Evolutionary conservation across 1,140 invertebrate species (phyloP).

Genomic region (Augochlora pura): DNA sequence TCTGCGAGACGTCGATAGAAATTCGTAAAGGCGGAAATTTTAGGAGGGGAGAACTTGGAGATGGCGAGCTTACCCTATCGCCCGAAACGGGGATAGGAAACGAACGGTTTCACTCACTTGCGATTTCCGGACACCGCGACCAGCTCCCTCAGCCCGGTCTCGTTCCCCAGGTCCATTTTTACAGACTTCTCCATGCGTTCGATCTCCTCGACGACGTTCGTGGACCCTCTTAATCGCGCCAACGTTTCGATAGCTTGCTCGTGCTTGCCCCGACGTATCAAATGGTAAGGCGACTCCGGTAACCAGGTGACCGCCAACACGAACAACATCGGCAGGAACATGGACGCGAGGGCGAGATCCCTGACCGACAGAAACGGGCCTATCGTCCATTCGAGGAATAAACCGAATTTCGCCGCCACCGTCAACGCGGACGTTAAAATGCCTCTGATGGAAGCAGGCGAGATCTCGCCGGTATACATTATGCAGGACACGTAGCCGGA

Average conservation of each 20-base stretch:
- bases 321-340: conserved; percentile 81
- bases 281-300: conserved; percentile 88
- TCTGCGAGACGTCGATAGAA: conserved; percentile 18
- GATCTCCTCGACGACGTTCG: conserved; percentile 82
- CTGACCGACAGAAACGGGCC: conserved; percentile 82
- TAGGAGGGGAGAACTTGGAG: too few species aligned
- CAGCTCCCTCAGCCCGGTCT: conserved; percentile 81
- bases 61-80: background rate
- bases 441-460: conserved; percentile 84
- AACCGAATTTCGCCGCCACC: conserved; percentile 81
- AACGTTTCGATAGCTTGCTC: conserved; percentile 82
- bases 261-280: conserved; percentile 80
- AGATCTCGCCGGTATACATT: conserved; percentile 84
- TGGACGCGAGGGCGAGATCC: conserved; percentile 80
- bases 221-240: conserved; percentile 80
- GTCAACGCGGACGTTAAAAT: conserved; percentile 83
- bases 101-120: conserved; percentile 55
- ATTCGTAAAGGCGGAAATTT: too few species aligned
- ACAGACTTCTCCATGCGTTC: conserved; percentile 82
- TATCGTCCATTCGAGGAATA: conserved; percentile 84
- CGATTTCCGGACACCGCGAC: conserved; percentile 81
- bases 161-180: conserved; percentile 80
- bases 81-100: too few species aligned
- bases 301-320: conserved; percentile 83
- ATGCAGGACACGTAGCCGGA: conserved; percentile 82